Conservation (phyloP, 2,113 vertebrate species). For the Pungitius pungitius region DNA sequence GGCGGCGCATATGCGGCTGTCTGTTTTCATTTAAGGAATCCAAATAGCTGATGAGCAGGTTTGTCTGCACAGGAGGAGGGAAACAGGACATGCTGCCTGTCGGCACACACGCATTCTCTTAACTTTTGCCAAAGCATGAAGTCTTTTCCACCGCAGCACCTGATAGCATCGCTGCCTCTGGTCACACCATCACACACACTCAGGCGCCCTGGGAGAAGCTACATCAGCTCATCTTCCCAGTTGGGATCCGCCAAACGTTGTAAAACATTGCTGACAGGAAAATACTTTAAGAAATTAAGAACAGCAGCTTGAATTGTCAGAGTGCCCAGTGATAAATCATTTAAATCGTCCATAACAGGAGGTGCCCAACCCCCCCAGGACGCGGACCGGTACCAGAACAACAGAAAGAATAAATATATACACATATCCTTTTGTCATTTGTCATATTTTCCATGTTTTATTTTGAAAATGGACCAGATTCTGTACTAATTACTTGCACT, state of each 20-base stretch:
- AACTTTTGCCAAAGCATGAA: slow-evolving; percentile 53
- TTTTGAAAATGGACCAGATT: no score
- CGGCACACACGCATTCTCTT: slow-evolving; percentile 22
- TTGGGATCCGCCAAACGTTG: slow-evolving; percentile 22
- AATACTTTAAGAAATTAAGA: slow-evolving; percentile 2
- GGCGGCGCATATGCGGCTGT: background rate
- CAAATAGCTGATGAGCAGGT: slow-evolving; percentile 51
- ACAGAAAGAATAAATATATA: no score
- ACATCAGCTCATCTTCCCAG: slow-evolving; percentile 42
- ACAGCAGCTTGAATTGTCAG: no score
- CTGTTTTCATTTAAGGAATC: slow-evolving; percentile 27
- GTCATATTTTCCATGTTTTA: no score
- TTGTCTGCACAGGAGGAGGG: slow-evolving; percentile 33
- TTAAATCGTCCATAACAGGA: no score
- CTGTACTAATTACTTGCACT: no score
- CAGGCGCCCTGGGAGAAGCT: slow-evolving; percentile 16
- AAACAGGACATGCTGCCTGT: slow-evolving; percentile 32
- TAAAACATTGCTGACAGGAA: slow-evolving; percentile 28
- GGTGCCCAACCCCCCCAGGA: no score
- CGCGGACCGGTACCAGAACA: no score
- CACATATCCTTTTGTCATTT: no score
- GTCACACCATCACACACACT: slow-evolving; percentile 34
- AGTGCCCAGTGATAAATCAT: no score
- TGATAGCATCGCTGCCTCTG: slow-evolving; percentile 61
- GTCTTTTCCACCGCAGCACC: slow-evolving; percentile 21